phyloP scores from a whole-genome alignment of 2,797 vertebrate genomes.

The Premnoplex brunnescens region DNA sequence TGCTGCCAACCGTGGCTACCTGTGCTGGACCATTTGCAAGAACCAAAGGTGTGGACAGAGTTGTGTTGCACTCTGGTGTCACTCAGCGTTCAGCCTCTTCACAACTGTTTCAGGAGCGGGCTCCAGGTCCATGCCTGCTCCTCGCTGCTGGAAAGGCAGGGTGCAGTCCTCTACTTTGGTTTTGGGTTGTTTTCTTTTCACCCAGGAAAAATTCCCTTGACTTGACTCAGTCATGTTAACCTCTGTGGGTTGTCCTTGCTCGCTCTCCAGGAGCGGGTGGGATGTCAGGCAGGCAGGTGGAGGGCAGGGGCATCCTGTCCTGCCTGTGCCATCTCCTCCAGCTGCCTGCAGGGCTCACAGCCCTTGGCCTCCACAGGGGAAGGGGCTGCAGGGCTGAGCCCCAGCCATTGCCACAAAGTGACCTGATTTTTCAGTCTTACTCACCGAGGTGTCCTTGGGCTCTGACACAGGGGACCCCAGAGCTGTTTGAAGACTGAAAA shows the following conservation, averaged over 20 bases:
- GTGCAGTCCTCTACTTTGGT: background rate
- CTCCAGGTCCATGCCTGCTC: background rate
- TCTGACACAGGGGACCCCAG: background rate
- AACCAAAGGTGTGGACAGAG: background rate
- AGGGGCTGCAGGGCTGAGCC: background rate
- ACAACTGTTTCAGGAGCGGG: background rate
- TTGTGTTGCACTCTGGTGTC: background rate
- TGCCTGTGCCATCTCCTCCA: background rate
- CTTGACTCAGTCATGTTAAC: background rate
- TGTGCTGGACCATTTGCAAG: conserved; percentile 14
- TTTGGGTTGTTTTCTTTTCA: background rate
- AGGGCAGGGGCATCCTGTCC: background rate
- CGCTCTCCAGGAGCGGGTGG: background rate
- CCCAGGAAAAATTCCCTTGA: background rate
- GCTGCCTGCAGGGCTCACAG: background rate
- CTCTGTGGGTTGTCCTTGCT: background rate
- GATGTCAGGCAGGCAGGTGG: background rate
- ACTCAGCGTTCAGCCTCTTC: background rate
- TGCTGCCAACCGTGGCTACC: background rate
- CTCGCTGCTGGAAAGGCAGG: background rate
- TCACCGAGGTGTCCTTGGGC: background rate
- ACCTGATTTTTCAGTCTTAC: conserved; percentile 20
- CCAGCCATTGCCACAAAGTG: background rate
- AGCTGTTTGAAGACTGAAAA: conserved; percentile 17
- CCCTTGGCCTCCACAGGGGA: background rate